These are phyloP conservation scores for Alloplasta piceator DNA, from an alignment of 2,888 invertebrate genomes.

Conservation along the genomic window DNA sequence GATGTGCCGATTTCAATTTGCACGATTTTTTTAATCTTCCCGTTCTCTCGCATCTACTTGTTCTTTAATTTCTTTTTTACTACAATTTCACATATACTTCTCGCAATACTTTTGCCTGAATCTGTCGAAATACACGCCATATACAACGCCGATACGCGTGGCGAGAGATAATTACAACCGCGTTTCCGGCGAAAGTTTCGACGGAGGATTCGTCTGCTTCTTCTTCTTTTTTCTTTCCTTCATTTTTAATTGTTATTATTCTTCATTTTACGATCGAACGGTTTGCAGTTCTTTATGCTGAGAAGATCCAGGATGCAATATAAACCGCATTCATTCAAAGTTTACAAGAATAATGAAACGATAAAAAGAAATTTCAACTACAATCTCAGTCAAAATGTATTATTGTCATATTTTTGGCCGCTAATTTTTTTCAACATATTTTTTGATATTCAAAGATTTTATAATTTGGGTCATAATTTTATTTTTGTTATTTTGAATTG, in stretches of 20 bases:
- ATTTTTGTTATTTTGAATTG: neutral
- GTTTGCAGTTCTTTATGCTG: conserved; percentile 25
- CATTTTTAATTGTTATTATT: conserved; percentile 24
- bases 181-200: conserved; percentile 61
- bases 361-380: no score
- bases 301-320: neutral
- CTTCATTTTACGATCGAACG: conserved; percentile 42
- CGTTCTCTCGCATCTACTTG: no score
- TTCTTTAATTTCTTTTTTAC: no score
- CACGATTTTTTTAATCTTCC: no score
- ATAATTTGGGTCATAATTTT: neutral
- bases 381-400: no score
- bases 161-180: conserved; percentile 51
- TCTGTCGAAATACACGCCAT: conserved; percentile 11
- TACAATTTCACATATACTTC: no score
- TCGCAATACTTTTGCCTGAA: conserved; percentile 1
- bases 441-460: no score
- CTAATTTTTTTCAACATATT: no score
- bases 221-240: conserved; percentile 35
- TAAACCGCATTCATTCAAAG: no score
- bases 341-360: no score
- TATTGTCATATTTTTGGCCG: no score
- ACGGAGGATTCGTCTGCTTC: conserved; percentile 34
- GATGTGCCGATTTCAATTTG: no score
- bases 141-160: conserved; percentile 17